phyloP scores from a whole-genome alignment of 2,797 vertebrate species.

The Streptopelia turtur region DNA sequence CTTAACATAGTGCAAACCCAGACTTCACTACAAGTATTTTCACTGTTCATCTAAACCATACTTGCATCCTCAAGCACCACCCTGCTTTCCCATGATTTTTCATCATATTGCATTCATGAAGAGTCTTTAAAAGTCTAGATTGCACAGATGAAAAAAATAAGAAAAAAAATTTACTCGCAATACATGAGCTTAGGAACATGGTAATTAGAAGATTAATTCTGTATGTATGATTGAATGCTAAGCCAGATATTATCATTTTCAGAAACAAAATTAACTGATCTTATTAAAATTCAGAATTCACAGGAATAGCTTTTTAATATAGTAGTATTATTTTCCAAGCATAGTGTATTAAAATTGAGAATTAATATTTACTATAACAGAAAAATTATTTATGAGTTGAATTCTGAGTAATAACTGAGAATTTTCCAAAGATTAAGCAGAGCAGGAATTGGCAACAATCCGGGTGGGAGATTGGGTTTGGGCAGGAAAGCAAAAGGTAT shows the following conservation, averaged over 20 bases:
- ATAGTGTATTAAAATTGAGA: not conserved
- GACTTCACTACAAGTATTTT: slow-evolving; percentile 40
- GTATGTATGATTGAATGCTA: not conserved
- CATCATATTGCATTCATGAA: not conserved
- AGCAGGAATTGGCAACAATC: not conserved
- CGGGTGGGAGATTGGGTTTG: too few species aligned
- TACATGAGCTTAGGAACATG: not conserved
- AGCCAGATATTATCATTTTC: not conserved
- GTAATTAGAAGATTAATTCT: not conserved
- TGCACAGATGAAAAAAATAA: not conserved
- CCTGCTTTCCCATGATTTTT: slow-evolving; percentile 10
- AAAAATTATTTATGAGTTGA: not conserved
- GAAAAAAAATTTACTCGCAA: not conserved
- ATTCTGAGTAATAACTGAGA: too few species aligned
- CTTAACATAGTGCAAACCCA: slow-evolving; percentile 60
- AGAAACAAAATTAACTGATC: not conserved
- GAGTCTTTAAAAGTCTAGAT: not conserved
- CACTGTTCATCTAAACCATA: slow-evolving; percentile 35
- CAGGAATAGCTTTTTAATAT: not conserved
- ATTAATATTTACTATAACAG: not conserved
- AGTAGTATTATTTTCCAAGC: not conserved
- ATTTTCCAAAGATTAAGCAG: not conserved
- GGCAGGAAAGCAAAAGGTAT: not conserved
- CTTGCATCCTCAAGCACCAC: slow-evolving; percentile 5
- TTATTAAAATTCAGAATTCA: not conserved